Evolutionary conservation across 2,888 invertebrate species (phyloP).

Genomic region (Ochropacha duplaris): DNA sequence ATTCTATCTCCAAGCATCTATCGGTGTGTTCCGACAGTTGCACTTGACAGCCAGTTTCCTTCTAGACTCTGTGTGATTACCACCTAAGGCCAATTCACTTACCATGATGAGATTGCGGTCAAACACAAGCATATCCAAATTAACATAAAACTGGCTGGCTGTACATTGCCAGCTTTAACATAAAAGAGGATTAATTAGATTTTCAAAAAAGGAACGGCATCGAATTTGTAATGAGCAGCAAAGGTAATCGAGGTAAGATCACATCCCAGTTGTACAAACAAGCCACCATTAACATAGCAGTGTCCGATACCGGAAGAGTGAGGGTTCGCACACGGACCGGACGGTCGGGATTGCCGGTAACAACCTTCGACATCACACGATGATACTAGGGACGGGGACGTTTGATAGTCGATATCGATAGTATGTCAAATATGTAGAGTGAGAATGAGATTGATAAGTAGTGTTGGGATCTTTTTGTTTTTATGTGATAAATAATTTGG

Average conservation of each 20-base stretch:
- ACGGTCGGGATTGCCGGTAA: constrained; percentile 48
- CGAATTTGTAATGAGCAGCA: constrained; percentile 3
- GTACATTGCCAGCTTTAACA: no score
- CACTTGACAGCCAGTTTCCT: no score
- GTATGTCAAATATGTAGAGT: not conserved
- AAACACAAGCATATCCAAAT: no score
- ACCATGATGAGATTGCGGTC: no score
- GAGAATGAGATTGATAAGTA: no score
- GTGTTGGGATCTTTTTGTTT: no score
- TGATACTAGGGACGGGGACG: constrained; percentile 44
- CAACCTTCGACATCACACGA: constrained; percentile 80
- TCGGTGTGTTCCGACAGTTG: no score
- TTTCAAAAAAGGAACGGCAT: not conserved
- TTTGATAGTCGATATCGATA: constrained; percentile 28
- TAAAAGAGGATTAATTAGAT: not conserved
- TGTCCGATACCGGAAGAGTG: constrained; percentile 71
- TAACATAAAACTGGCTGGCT: no score
- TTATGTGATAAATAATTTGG: no score
- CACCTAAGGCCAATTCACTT: no score
- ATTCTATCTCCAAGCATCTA: no score
- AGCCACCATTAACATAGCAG: constrained; percentile 57
- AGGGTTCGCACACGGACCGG: constrained; percentile 59
- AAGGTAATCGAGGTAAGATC: constrained; percentile 3
- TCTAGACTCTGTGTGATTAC: no score
- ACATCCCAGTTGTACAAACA: constrained; percentile 48